Evolutionary conservation across 2,888 invertebrate genomes (phyloP).

Genomic region (Limnephilus marmoratus): DNA sequence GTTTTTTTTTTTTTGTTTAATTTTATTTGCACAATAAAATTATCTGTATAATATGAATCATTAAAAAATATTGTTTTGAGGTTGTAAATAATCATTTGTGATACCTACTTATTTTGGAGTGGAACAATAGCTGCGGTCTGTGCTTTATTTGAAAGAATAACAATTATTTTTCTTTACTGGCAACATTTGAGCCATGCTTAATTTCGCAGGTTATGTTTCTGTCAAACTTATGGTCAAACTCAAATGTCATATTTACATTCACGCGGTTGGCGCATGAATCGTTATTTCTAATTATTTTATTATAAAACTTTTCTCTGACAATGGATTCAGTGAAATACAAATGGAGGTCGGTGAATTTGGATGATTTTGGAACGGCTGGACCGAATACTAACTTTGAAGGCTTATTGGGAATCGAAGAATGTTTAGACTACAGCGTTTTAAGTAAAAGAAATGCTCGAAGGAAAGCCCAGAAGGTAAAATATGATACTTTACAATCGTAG

Average conservation of each 20-base stretch:
- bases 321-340: constrained; percentile 57
- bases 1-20: too few relatives aligned
- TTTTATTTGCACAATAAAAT: too few relatives aligned
- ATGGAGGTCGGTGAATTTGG: constrained; percentile 63
- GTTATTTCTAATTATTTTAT: not conserved
- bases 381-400: constrained; percentile 77
- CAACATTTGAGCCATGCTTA: constrained; percentile 35
- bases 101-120: too few relatives aligned
- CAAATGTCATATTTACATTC: constrained; percentile 45
- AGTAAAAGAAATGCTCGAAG: constrained; percentile 54
- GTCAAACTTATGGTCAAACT: constrained; percentile 45
- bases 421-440: constrained; percentile 81
- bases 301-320: not conserved
- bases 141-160: not conserved
- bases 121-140: not conserved
- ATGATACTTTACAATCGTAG: not conserved
- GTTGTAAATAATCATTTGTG: too few relatives aligned
- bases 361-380: constrained; percentile 57
- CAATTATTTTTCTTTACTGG: not conserved
- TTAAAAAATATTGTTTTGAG: too few relatives aligned
- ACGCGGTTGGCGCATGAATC: not conserved
- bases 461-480: constrained; percentile 36
- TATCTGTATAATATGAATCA: too few relatives aligned
- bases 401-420: constrained; percentile 87
- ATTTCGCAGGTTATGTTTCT: constrained; percentile 53